Evolutionary conservation across 2,797 vertebrate species (phyloP), one percentile per base, ranked within the genome.

Genomic region (Ptychadena robeensis): DNA sequence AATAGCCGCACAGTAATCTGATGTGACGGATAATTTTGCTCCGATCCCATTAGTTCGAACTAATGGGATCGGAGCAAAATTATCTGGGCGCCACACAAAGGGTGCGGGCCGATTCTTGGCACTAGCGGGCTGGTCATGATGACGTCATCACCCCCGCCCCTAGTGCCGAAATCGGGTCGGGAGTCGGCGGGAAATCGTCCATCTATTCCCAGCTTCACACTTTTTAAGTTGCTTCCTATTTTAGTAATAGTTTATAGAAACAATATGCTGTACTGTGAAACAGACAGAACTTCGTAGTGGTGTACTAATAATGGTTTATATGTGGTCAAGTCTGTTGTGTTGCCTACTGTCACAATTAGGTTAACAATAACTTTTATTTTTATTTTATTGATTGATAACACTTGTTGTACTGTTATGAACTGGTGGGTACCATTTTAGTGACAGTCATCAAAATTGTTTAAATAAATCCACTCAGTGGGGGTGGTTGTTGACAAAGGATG

Each of bases 401-500:
- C 4, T 12, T 15, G 27, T 30, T 34, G 64, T 78, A 67, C 40
- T 76, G 44, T 5, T 76, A 76, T 6, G 28, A 76, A 66, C 37
- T 76, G 18, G 38, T 32, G 18, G 48, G 35, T 48, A 38, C 70
- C 11, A 72, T 72, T 40, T 30, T 68, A 22, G 31, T 38, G 67
- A 79, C 59, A 18, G 15, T 74, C 66, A 48, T 73, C 40, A 81
- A 67, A 27, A 71, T 77, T 72, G 73, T 53, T 80, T 2, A 79
- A 65, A 74, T 82, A 79, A 76, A 69, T n/a, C 82, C 75, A 78
- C 48, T 80, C 48, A 30, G 30, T 80, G 82, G 77, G 77, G 76
- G 82, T 80, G 82, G 82, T 80, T 80, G 73, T 74, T 80, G 77
- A 79, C 72, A 79, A 63, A 73, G 70, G 66, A 80, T 79, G 38